Evolutionary conservation across 2,113 vertebrate species (phyloP).

Genomic region (Lamprologus speciosus): DNA sequence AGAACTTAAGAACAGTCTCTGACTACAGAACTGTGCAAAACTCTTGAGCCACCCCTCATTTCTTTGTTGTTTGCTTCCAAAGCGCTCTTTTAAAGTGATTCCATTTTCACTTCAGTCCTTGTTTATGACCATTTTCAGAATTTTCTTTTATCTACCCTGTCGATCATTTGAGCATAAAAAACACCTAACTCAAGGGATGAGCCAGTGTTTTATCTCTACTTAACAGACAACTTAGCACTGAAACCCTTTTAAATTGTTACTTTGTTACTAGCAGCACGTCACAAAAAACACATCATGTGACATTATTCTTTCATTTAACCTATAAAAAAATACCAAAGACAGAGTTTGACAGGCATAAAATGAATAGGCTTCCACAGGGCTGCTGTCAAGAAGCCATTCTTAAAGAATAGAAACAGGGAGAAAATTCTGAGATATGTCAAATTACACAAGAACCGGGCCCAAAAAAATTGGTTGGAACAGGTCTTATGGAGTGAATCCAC

Average conservation of each 20-base stretch:
- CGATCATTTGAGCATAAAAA: neutral
- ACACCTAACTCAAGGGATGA: neutral
- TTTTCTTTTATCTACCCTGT: neutral
- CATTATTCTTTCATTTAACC: neutral
- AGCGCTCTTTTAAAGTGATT: neutral
- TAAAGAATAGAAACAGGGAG: neutral
- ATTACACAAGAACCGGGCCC: neutral
- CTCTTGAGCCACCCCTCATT: neutral
- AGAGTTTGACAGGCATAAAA: neutral
- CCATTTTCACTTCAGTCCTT: neutral
- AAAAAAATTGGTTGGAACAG: neutral
- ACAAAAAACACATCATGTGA: neutral
- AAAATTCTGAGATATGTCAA: neutral
- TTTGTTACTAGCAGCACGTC: neutral
- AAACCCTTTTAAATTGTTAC: neutral
- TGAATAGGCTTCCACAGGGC: neutral
- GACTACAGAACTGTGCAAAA: neutral
- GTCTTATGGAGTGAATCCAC: neutral
- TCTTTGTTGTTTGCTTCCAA: neutral
- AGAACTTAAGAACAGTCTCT: neutral
- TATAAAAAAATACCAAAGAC: neutral
- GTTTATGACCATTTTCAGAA: neutral
- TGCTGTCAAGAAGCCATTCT: neutral
- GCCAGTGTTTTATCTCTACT: neutral
- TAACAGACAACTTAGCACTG: neutral